These are phyloP conservation scores for Prionailurus bengalensis DNA, from an alignment of 2,113 vertebrate genomes.

Conservation along the genomic window DNA sequence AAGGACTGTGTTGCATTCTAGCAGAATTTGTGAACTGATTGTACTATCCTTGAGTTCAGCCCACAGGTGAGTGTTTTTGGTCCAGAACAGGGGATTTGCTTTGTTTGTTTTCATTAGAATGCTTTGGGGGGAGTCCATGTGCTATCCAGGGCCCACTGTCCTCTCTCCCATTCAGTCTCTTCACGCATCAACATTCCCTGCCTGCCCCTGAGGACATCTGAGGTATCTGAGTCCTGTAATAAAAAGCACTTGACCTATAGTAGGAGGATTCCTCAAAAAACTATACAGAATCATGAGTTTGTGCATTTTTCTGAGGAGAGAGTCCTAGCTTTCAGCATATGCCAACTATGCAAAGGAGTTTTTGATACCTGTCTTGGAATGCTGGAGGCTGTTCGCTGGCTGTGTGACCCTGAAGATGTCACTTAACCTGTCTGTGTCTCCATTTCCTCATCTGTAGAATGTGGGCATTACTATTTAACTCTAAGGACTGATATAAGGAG, in stretches of 20 bases:
- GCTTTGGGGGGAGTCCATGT: background rate
- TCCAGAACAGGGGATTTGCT: background rate
- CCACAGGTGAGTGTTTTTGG: background rate
- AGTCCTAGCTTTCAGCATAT: background rate
- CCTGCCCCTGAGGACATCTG: background rate
- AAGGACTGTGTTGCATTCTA: background rate
- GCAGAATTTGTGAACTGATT: background rate
- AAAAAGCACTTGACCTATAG: background rate
- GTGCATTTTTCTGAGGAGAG: background rate
- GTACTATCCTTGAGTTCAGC: background rate
- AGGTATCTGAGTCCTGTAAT: background rate
- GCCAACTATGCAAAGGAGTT: background rate
- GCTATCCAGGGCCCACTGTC: background rate
- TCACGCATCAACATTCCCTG: background rate
- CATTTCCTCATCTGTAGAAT: background rate
- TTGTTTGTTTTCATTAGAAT: background rate
- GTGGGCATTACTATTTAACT: background rate
- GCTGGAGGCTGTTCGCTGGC: background rate
- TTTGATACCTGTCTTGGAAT: background rate
- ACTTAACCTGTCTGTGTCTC: background rate
- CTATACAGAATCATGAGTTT: background rate
- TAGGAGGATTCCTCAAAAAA: background rate
- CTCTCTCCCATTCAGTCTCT: background rate
- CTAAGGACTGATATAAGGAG: background rate
- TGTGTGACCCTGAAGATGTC: background rate